phyloP scores from a whole-genome alignment of 1,140 invertebrate species.

The Musca vetustissima region DNA sequence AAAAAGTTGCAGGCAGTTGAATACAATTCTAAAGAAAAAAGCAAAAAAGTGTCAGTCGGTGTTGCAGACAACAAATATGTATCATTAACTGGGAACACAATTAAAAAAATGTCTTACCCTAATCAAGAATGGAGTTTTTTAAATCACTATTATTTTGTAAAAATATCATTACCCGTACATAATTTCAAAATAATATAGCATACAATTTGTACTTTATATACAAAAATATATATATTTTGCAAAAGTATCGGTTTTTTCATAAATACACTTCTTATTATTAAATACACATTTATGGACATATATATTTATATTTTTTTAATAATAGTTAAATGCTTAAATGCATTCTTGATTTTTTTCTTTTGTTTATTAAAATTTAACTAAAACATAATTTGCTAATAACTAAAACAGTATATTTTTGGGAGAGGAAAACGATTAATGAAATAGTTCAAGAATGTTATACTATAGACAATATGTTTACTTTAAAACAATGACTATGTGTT shows the following conservation, averaged over 20 bases:
- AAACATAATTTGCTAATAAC: constrained; percentile 3
- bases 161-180: too few species aligned
- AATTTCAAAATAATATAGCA: too few species aligned
- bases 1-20: too few species aligned
- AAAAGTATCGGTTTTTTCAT: not conserved
- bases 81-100: too few species aligned
- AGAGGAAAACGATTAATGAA: not conserved
- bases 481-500: constrained; percentile 15
- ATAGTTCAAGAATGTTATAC: not conserved
- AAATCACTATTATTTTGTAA: too few species aligned
- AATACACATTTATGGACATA: not conserved
- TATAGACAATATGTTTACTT: constrained; percentile 1
- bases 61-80: too few species aligned
- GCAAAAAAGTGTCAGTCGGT: too few species aligned
- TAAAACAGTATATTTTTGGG: not conserved
- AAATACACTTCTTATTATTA: not conserved
- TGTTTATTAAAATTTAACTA: constrained; percentile 9
- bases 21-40: too few species aligned
- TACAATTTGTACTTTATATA: too few species aligned
- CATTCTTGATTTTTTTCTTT: not conserved
- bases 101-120: too few species aligned
- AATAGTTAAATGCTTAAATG: constrained; percentile 16
- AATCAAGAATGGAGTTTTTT: too few species aligned
- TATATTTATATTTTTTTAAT: not conserved
- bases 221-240: too few species aligned